phyloP scores from a whole-genome alignment of 2,113 vertebrate genomes.

The Cariama cristata region DNA sequence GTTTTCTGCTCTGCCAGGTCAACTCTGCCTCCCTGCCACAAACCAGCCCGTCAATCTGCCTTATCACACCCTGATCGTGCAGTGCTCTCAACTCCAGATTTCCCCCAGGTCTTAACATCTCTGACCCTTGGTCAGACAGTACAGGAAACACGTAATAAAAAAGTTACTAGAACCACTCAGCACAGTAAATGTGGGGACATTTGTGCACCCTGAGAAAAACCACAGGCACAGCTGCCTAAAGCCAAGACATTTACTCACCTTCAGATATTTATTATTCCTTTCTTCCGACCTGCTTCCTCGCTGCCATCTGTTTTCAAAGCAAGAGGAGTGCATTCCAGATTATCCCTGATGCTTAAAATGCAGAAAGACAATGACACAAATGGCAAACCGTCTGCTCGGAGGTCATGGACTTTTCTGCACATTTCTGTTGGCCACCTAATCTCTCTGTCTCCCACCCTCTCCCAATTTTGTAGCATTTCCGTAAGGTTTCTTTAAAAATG shows the following conservation, averaged over 20 bases:
- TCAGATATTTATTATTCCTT: slow-evolving; percentile 60
- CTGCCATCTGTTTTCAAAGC: slow-evolving; percentile 18
- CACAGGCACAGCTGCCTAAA: not conserved
- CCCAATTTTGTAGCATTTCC: not conserved
- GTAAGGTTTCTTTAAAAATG: not conserved
- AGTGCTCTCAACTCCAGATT: not conserved
- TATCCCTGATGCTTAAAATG: not conserved
- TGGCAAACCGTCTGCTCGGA: not conserved
- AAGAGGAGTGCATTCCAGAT: slow-evolving; percentile 34
- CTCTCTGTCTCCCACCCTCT: not conserved
- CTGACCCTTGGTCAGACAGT: slow-evolving; percentile 48
- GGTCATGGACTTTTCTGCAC: not conserved
- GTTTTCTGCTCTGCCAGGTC: not conserved
- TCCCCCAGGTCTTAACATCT: slow-evolving; percentile 37
- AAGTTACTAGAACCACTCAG: not conserved
- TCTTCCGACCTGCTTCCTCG: slow-evolving; percentile 12
- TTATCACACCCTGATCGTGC: not conserved
- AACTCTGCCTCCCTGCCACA: not conserved
- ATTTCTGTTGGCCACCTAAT: not conserved
- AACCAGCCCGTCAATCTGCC: not conserved
- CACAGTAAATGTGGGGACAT: not conserved
- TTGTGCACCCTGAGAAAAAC: slow-evolving; percentile 55
- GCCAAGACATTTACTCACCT: slow-evolving; percentile 45
- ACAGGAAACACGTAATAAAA: slow-evolving; percentile 43
- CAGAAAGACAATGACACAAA: not conserved